phyloP scores from a whole-genome alignment of 1,140 invertebrate genomes.

The Drosophila grimshawi region DNA sequence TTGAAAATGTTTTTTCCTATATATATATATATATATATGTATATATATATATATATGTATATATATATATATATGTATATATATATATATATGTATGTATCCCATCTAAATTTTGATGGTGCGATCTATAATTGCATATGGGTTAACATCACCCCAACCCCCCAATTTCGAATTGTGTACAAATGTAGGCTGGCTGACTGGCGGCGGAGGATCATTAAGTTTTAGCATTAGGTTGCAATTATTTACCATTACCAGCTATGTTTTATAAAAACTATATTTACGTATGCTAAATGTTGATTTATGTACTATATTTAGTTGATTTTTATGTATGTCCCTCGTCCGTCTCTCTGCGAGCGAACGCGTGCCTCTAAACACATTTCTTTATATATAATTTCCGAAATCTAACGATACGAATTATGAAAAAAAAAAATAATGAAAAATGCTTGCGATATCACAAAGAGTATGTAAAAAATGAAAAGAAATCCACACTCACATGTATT shows the following conservation, averaged over 20 bases:
- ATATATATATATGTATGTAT: neutral
- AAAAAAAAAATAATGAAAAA: neutral
- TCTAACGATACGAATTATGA: constrained; percentile 21
- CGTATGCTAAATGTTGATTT: constrained; percentile 52
- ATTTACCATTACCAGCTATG: constrained; percentile 50
- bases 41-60: no score
- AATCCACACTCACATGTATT: constrained; percentile 27
- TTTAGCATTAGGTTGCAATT: constrained; percentile 54
- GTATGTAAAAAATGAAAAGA: constrained; percentile 17
- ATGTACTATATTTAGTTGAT: constrained; percentile 57
- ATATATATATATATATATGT: neutral
- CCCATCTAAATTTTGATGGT: constrained; percentile 14
- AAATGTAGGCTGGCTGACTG: constrained; percentile 21
- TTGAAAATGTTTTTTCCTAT: constrained; percentile 11
- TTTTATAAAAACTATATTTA: constrained; percentile 42
- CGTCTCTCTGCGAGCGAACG: constrained; percentile 29
- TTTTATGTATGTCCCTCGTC: constrained; percentile 25
- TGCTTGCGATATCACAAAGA: constrained; percentile 44
- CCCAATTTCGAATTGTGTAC: constrained; percentile 33
- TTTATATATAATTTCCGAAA: constrained; percentile 30
- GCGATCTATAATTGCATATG: constrained; percentile 12
- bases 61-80: no score
- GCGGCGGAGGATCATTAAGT: constrained; percentile 31
- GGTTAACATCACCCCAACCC: no score
- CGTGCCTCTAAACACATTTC: constrained; percentile 32